phyloP scores from a whole-genome alignment of 2,888 invertebrate genomes.

The Rosalia funebris region DNA sequence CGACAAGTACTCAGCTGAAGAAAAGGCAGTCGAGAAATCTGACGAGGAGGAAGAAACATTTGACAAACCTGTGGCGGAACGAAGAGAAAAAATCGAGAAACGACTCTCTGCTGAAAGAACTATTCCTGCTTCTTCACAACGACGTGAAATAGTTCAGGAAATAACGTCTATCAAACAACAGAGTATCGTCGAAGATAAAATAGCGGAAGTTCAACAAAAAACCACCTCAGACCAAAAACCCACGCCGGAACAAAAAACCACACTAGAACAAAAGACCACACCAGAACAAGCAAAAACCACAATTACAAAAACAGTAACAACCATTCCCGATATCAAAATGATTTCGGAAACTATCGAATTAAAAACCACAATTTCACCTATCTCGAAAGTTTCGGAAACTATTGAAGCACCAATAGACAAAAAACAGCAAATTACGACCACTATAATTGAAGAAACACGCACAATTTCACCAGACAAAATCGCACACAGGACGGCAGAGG shows the following conservation, averaged over 20 bases:
- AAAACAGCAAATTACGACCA: constrained; percentile 28
- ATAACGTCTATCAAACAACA: constrained; percentile 69
- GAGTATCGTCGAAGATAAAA: constrained; percentile 67
- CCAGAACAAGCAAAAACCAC: constrained; percentile 37
- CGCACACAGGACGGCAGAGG: constrained; percentile 63
- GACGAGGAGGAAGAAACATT: constrained; percentile 73
- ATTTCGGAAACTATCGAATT: constrained; percentile 42
- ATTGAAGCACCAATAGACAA: constrained; percentile 36
- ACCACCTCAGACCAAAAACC: constrained; percentile 53
- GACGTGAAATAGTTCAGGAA: constrained; percentile 79
- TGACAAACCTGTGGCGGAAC: constrained; percentile 79
- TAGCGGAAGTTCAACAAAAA: constrained; percentile 69
- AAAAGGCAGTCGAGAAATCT: constrained; percentile 72
- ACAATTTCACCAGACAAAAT: constrained; percentile 56
- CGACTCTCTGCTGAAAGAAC: constrained; percentile 75
- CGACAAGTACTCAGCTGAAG: constrained; percentile 84
- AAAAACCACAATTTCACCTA: constrained; percentile 52
- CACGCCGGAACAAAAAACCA: constrained; percentile 55
- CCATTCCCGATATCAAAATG: constrained; percentile 27
- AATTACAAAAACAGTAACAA: constrained; percentile 53
- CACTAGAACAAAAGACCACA: constrained; percentile 54
- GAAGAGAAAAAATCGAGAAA: constrained; percentile 80
- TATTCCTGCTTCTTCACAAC: constrained; percentile 78
- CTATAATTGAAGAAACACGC: constrained; percentile 38
- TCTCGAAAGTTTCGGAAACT: constrained; percentile 46